These are phyloP conservation scores for Melospiza melodia DNA, from an alignment of 2,113 vertebrate species.

Conservation along the genomic window DNA sequence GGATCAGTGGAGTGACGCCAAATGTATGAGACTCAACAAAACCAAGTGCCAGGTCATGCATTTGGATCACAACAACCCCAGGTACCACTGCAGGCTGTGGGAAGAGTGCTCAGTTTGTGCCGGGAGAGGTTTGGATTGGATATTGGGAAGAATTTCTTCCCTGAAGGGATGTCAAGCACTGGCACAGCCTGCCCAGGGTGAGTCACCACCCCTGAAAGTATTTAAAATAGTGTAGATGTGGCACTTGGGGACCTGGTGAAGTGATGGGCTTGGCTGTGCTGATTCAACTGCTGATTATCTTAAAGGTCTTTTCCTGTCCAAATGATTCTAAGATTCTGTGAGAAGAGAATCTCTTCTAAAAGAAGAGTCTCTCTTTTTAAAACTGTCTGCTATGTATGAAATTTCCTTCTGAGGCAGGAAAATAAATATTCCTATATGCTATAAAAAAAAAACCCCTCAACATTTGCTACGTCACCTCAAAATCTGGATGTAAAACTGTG, in stretches of 20 bases:
- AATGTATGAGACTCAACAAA: background rate
- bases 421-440: background rate
- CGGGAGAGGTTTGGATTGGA: background rate
- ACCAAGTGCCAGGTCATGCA: background rate
- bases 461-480: background rate
- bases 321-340: background rate
- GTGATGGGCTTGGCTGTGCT: background rate
- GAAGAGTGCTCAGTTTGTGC: background rate
- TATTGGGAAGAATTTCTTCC: background rate
- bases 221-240: background rate
- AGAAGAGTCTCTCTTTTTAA: background rate
- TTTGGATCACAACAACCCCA: background rate
- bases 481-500: background rate
- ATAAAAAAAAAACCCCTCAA: background rate
- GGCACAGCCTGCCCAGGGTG: background rate
- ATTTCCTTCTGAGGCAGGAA: background rate
- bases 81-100: background rate
- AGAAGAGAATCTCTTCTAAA: background rate
- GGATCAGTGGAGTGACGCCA: background rate
- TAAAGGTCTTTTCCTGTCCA: background rate
- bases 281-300: background rate
- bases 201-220: background rate
- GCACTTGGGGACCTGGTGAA: background rate
- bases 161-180: background rate
- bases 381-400: background rate